Percentiles rank a stretch among this genome's conserved stretches.
Conservation (phyloP, 2,113 vertebrate genomes). For the Eolophus roseicapilla region DNA sequence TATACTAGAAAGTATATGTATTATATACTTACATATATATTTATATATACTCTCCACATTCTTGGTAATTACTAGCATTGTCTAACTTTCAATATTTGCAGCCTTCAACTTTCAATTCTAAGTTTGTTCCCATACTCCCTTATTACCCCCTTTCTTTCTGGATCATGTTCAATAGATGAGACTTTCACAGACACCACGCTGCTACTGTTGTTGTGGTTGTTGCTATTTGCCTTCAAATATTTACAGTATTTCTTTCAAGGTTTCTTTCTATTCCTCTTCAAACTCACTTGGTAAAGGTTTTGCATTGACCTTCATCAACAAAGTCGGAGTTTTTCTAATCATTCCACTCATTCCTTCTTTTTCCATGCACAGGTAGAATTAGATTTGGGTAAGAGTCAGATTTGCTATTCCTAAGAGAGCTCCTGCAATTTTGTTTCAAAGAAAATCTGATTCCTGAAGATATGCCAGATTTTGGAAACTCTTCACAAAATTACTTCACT, state of each 20-base stretch:
- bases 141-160: not conserved
- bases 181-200: not conserved
- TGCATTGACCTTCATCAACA: not conserved
- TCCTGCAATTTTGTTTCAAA: not conserved
- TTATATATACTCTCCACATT: not conserved
- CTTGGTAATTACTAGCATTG: not conserved
- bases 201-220: not conserved
- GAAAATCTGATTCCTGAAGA: not conserved
- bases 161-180: not conserved
- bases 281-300: not conserved
- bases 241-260: not conserved
- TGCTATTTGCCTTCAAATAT: not conserved
- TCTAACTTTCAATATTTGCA: not conserved
- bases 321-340: not conserved
- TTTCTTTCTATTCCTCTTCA: not conserved
- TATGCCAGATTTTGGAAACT: not conserved
- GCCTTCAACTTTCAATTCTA: not conserved
- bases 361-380: not conserved
- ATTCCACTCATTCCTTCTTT: not conserved
- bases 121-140: not conserved
- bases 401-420: not conserved
- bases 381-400: not conserved
- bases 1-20: not conserved
- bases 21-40: not conserved
- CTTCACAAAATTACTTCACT: not conserved